Evolutionary conservation across 2,113 vertebrate species (phyloP), one percentile per base, ranked within the genome.

Genomic region (Tetrao urogallus): DNA sequence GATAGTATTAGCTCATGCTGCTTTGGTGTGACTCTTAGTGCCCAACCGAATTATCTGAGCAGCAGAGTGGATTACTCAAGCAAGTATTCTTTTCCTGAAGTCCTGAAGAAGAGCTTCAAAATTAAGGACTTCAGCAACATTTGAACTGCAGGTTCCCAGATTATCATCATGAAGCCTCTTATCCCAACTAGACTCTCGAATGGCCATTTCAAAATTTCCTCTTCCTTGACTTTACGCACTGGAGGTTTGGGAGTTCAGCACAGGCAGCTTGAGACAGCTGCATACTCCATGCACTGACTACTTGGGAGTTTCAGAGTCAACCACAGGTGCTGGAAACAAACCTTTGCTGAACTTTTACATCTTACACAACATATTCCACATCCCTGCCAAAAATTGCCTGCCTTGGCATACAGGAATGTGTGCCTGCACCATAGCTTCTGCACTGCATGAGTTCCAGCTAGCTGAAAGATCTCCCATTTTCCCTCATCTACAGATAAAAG

Each of bases 201-300:
- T 6, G 3, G 15, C 16, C 43, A 8, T 28, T 64, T 64, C 14
- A 40, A 72, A 73, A 63, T 73, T 80, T 63, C 32, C 3, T 43
- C 13, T 64, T 82, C 58, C 54, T 82, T 63, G 85, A 21, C 2
- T 30, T 56, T 75, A 56, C 1, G 0, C 4, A 12, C 60, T 50
- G 42, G 3, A 12, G 24, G 67, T 72, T 65, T 47, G 40, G 20
- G 5, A 43, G 34, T 48, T 88, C 15, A 57, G 18, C n/a, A 14
- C 10, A 1, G 1, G 13, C 1, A 4, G 43, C 9, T 52, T 4
- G 3, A 48, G 45, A 52, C 17, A 86, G 7, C 15, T 7, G 5
- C 12, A 20, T 76, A 22, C 48, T 86, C 27, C 12, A 24, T 4
- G 32, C 3, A 16, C 17, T 36, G 4, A 1, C 16, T 60, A 19